Conservation (phyloP, 2,113 vertebrate genomes). For the Centropus bengalensis region DNA sequence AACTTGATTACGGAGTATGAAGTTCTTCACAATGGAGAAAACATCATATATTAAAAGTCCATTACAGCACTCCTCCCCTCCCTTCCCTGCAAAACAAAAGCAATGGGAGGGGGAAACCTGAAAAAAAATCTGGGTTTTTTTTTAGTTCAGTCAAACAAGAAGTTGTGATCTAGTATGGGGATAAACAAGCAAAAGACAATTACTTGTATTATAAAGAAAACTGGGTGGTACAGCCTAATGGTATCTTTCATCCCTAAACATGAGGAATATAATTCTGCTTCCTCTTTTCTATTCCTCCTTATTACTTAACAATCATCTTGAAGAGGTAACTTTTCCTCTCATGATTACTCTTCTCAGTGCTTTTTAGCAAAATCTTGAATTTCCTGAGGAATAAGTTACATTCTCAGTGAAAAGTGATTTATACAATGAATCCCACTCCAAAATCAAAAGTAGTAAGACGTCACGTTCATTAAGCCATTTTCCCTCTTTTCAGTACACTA, state of each 20-base stretch:
- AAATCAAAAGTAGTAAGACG: neutral
- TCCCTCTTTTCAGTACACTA: neutral
- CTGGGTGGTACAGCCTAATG: neutral
- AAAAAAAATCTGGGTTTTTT: neutral
- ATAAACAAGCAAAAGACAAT: neutral
- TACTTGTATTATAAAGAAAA: neutral
- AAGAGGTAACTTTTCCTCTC: neutral
- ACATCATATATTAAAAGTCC: neutral
- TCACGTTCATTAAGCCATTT: neutral
- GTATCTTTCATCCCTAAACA: neutral
- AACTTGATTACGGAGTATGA: neutral
- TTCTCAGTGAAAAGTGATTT: neutral
- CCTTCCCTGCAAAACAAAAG: no score
- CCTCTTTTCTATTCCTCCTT: neutral
- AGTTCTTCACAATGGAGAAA: neutral
- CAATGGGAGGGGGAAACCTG: accelerated
- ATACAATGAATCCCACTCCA: neutral
- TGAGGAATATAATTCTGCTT: neutral
- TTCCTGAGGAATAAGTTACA: neutral
- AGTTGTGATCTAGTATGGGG: neutral
- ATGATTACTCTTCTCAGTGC: neutral
- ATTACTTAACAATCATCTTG: neutral
- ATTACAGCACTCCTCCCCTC: neutral
- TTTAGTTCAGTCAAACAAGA: neutral
- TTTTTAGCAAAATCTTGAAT: neutral